Evolutionary conservation across 2,113 vertebrate genomes (phyloP), one percentile per base, ranked within the genome.

Genomic region (Tupaia chinensis): DNA sequence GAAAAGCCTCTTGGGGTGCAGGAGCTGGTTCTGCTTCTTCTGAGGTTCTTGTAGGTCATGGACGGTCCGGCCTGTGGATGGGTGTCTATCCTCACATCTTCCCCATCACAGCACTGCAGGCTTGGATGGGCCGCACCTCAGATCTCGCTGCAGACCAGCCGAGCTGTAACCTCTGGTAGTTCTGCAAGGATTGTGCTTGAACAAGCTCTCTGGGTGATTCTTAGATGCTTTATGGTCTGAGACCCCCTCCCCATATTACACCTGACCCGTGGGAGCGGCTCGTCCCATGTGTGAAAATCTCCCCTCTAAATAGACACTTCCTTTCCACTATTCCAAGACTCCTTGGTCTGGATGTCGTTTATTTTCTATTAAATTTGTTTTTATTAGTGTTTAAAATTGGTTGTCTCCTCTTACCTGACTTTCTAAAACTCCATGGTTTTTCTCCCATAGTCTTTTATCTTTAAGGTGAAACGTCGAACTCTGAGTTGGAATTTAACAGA

Each of bases 281-380:
- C 5, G 44, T 53, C 58, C 6, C 16, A 19, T 3, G 7, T 44
- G 80, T 87, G 72, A 83, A 83, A 69, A 29, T 79, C 76, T 88
- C 23, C 63, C 87, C 54, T 44, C 17, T 27, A 12, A 32, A 17
- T 4, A 8, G 29, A 22, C 6, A 19, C 58, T n/a, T 80, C 23
- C 16, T 63, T 14, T 69, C 56, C 32, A 78, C 11, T 53, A n/a
- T 65, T 84, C 3, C 10, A 7, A 73, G 56, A 54, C 22, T 3
- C 5, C 66, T 32, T 74, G 44, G 17, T 95, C n/a, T 13, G 5
- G n/a, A 27, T 6, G 1, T 13, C 13, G 56, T 15, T 13, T 68
- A 29, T 63, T 66, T 89, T 92, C 87, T 3, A 25, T 72, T 93
- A 70, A 32, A n/a, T 79, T 68, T 80, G 56, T 44, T 92, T 92